Base-by-base conservation (phyloP, 64 coral and sea anemone genomes). In the Catalaphyllia jardinei region DNA sequence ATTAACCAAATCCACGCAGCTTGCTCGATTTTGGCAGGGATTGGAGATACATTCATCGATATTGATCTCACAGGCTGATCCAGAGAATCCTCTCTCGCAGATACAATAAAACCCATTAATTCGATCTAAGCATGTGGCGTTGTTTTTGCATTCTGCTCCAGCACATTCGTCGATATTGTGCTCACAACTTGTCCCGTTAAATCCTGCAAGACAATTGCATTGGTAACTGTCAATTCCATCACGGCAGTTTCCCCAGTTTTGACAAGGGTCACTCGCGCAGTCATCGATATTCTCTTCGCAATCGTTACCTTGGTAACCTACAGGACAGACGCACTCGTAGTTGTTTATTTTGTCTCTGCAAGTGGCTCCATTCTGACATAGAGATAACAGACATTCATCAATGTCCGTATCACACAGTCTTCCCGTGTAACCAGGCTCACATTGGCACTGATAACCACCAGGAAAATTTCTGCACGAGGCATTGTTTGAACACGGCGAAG, bases 101-200 rank as follows among this genome's bases (percentile, higher is more conserved):
- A 73, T 4, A 20, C 88, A 90, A 33, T 29, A 39, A 22, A 82
- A 90, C 18, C 16, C 71, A 73, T 80, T 80, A 17, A 83, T 6
- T 0, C 71, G 67, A 12, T 90, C 79, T 10, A 71, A 17, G 62
- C 88, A 90, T 1, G n/a, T 90, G 1, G 67, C 88, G 9, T 82
- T 82, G 72, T 90, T 90, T 3, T 79, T 62, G 69, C 88, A 90
- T 4, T 79, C 77, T 31, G 31, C 29, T 0, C 4, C 24, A 3
- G 16, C 12, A 38, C 88, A 90, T 31, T 90, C 88, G 38, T 90
- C 88, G n/a, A 90, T 74, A 20, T 90, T 49, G 24, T 82, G 64
- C 65, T 94, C 79, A 78, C 92, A 94, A 62, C 89, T 89, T 16
- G 82, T 80, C 17, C 92, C 92, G 14, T 83, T 87, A 52, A 76